Conservation (phyloP, 2,113 vertebrate genomes). For the Grus americana region DNA sequence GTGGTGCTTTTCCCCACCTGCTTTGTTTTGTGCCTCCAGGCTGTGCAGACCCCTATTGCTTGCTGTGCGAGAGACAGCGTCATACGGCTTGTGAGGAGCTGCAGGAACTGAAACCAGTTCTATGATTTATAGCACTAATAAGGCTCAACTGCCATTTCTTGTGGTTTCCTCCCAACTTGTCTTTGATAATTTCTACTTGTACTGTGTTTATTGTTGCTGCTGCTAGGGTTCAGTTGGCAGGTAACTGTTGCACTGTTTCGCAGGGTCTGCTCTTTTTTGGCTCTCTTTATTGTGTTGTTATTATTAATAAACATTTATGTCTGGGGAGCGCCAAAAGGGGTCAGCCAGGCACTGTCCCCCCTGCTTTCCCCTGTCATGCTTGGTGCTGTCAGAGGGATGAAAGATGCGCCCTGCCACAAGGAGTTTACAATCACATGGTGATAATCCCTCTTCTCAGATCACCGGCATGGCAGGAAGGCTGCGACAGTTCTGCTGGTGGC, state of each 20-base stretch:
- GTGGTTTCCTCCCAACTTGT: conserved; percentile 71
- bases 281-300: neutral
- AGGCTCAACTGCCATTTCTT: conserved; percentile 70
- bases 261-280: neutral
- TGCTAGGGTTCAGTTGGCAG: conserved; percentile 39
- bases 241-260: conserved; percentile 16
- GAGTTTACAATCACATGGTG: neutral
- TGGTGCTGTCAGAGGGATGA: neutral
- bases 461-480: neutral
- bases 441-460: neutral
- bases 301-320: neutral
- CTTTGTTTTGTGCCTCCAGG: conserved; percentile 43
- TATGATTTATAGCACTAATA: conserved; percentile 78
- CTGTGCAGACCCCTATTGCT: conserved; percentile 58
- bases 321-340: neutral
- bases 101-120: conserved; percentile 59
- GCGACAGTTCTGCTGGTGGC: neutral
- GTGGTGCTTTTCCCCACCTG: neutral
- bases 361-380: neutral
- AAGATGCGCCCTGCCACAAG: rapidly evolving
- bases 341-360: neutral
- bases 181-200: conserved; percentile 47
- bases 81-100: conserved; percentile 41
- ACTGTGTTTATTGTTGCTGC: conserved; percentile 19
- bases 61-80: conserved; percentile 37